Base-by-base conservation (phyloP, 2,113 vertebrate species). In the Eurypyga helias region DNA sequence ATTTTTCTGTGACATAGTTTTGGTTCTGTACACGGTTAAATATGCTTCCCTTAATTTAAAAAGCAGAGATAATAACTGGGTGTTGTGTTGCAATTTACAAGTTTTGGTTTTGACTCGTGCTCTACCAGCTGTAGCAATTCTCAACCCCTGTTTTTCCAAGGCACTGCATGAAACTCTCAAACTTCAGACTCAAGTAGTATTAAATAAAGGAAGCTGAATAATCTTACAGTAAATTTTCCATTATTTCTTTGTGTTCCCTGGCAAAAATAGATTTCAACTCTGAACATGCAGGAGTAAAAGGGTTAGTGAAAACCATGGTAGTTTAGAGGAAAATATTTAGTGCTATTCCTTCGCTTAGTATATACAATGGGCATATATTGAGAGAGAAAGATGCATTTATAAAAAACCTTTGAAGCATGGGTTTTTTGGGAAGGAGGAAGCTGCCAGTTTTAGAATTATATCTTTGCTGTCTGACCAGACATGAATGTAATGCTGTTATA, bases 401-500 rank as follows among this genome's bases (percentile, higher is more conserved):
- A 83, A 9, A 20, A 90, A 88, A 45, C 13, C 21, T 60, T 58
- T 62, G 31, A 52, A 65, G 29, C 2, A 4, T 25, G 17, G 20
- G 34, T 26, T 81, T 87, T 62, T 58, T 92, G 78, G 45, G 87
- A 69, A 90, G 38, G 45, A 80, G 66, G 60, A 84, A 54, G 26
- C 58, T 0, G 0, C 24, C 2, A 1, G 31, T 77, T 91, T 80
- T 43, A 46, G 62, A 52, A 15, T 76, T 62, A 1, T 29, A 10
- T 45, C 83, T 79, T 31, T 94, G n/a, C 77, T 94, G 21, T 51
- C 23, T 90, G 85, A 88, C 9, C 71, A 77, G 88, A 73, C 46
- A 7, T 79, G 52, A 82, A 6, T 0, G 0, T 64, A 73, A 0
- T 55, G 61, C 76, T 85, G 89, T 82, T 84, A 36, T 86, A 64